phyloP scores from a whole-genome alignment of 2,888 invertebrate species.

The Nudaria mundana region DNA sequence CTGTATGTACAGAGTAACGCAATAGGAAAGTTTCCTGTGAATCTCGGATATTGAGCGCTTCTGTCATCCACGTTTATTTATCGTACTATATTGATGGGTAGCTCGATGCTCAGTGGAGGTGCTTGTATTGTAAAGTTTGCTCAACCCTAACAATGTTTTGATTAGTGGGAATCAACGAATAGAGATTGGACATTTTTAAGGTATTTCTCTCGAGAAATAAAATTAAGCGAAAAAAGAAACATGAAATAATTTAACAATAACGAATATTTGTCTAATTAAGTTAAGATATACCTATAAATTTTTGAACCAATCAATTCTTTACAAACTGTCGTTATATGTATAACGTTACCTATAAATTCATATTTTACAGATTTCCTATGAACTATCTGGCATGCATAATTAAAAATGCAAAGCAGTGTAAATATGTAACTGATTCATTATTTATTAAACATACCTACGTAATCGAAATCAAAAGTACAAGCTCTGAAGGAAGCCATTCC shows the following conservation, averaged over 20 bases:
- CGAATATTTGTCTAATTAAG: conserved; percentile 6
- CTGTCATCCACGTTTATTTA: background rate
- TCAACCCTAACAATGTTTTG: background rate
- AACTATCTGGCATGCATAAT: conserved; percentile 77
- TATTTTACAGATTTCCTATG: conserved; percentile 69
- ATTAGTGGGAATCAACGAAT: background rate
- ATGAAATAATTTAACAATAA: conserved; percentile 7
- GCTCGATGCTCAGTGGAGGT: background rate
- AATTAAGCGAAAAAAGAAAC: conserved; percentile 14
- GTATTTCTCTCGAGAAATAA: conserved; percentile 7
- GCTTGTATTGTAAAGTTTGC: background rate
- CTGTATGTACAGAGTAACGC: background rate
- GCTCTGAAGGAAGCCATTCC: conserved; percentile 78
- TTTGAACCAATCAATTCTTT: conserved; percentile 12
- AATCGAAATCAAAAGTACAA: conserved; percentile 68
- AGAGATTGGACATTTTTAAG: background rate
- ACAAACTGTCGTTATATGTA: conserved; percentile 20
- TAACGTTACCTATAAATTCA: conserved; percentile 28
- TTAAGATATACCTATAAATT: conserved; percentile 11
- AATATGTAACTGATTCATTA: conserved; percentile 53
- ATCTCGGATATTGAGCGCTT: background rate
- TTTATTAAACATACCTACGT: conserved; percentile 48
- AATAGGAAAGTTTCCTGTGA: background rate
- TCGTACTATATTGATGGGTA: background rate
- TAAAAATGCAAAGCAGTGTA: conserved; percentile 79